These are phyloP conservation scores for Pandemis corylana DNA, from an alignment of 2,888 invertebrate species.

Conservation along the genomic window DNA sequence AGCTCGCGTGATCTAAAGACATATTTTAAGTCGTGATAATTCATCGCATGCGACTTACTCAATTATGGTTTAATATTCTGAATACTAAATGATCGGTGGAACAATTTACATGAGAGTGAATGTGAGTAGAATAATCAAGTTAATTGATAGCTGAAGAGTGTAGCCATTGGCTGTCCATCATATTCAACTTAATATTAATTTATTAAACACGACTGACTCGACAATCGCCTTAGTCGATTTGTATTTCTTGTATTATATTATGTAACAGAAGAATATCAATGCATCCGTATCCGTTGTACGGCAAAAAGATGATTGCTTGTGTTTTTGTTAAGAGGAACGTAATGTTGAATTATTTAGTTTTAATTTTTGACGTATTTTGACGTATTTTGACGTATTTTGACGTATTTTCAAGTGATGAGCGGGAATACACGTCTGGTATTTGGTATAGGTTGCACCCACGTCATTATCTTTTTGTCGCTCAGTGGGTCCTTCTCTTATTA, in stretches of 20 bases:
- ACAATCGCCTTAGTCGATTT: background rate
- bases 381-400: no score
- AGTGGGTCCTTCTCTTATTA: no score
- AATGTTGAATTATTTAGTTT: no score
- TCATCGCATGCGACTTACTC: conserved; percentile 68
- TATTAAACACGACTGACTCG: background rate
- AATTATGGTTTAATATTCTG: conserved; percentile 73
- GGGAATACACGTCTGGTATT: no score
- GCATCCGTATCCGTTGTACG: background rate
- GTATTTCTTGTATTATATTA: background rate
- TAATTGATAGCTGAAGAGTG: conserved; percentile 53
- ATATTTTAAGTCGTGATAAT: conserved; percentile 71
- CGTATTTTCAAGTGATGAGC: no score
- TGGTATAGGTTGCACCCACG: no score
- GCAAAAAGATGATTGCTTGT: background rate
- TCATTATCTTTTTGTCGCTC: no score
- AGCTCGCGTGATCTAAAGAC: conserved; percentile 73
- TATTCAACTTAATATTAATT: conserved; percentile 49
- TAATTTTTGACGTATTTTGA: no score
- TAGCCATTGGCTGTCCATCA: conserved; percentile 62
- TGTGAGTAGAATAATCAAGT: conserved; percentile 62
- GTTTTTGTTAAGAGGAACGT: background rate
- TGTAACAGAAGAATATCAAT: background rate
- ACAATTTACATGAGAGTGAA: conserved; percentile 73
- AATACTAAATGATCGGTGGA: conserved; percentile 70